Base-by-base conservation (phyloP, 2,113 vertebrate species). In the Vimba vimba region DNA sequence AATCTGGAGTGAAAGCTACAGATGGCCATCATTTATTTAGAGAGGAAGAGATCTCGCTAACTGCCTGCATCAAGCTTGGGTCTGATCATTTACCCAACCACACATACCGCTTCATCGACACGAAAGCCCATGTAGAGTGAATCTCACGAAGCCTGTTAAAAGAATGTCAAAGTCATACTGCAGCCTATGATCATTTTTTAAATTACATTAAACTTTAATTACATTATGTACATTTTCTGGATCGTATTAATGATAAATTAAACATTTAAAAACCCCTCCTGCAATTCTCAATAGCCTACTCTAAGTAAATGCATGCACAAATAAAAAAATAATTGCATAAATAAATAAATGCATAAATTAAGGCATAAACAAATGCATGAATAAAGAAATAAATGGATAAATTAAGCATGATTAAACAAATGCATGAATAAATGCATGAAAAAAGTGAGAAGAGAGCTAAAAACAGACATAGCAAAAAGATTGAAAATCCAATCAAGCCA, bases 11-110 rank as follows among this genome's bases (percentile, higher is more conserved):
- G 45, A 69, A 85, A 79, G 76, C 84, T 71, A 57, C 64, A 73
- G 76, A 80, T 47, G 33, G 11, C n/a, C 77, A 69, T 66, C 75
- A 80, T 71, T 80, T 80, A 85, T 79, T 79, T 55, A 78, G 17
- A 79, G 33, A 52, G 6, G 10, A 8, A 25, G 71, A 47, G 71
- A 30, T 27, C 60, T 64, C 60, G 2, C 62, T 66, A 68, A 36
- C 8, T 39, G 68, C 4, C 19, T 23, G 50, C 25, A 76, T 76
- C 47, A 19, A 52, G 25, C 43, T 64, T 45, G 12, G n/a, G 17
- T 27, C 60, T 64, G 79, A 80, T 45, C 36, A 23, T 59, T 78
- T 57, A 25, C 76, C 76, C 30, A 66, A 30, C 36, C 60, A 12
- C 55, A 9, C 12, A 2, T 47, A 10, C 12, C 0, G 4, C 3